Evolutionary conservation across 2,113 vertebrate genomes (phyloP).

Genomic region (Megaptera novaeangliae): DNA sequence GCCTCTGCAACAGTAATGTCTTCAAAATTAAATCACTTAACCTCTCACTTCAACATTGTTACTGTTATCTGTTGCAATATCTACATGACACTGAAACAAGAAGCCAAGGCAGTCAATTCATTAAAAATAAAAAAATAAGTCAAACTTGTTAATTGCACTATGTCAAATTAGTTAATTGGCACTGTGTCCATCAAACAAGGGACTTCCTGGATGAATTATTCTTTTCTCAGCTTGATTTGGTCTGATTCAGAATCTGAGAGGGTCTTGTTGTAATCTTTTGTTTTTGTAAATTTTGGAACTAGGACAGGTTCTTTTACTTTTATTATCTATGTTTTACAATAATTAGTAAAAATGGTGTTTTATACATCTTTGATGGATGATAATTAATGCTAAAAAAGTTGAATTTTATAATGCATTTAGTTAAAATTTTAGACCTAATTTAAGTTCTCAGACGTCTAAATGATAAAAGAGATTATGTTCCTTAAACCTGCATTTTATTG

Average conservation of each 20-base stretch:
- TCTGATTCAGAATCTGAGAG: neutral
- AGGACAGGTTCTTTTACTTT: neutral
- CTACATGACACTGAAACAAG: slow-evolving; percentile 30
- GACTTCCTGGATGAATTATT: slow-evolving; percentile 4
- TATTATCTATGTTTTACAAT: slow-evolving; percentile 22
- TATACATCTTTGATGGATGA: neutral
- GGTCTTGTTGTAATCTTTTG: neutral
- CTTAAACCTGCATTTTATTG: slow-evolving; percentile 13
- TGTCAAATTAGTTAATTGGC: slow-evolving; percentile 55
- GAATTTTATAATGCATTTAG: neutral
- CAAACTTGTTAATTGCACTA: slow-evolving; percentile 45
- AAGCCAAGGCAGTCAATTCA: slow-evolving; percentile 19
- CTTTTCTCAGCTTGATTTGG: neutral
- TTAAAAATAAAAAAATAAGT: slow-evolving; percentile 40
- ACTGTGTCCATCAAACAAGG: slow-evolving; percentile 32
- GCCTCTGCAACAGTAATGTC: slow-evolving; percentile 57
- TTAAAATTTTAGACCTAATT: slow-evolving; percentile 52
- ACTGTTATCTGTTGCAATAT: slow-evolving; percentile 42
- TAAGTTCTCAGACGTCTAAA: neutral
- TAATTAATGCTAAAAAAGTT: neutral
- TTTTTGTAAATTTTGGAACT: slow-evolving; percentile 1
- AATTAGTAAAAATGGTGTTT: slow-evolving; percentile 33
- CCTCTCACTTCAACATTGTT: slow-evolving; percentile 49
- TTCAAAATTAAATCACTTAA: slow-evolving; percentile 67
- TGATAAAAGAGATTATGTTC: slow-evolving; percentile 6